phyloP scores from a whole-genome alignment of 2,888 invertebrate species.

The Heliconius aoede region DNA sequence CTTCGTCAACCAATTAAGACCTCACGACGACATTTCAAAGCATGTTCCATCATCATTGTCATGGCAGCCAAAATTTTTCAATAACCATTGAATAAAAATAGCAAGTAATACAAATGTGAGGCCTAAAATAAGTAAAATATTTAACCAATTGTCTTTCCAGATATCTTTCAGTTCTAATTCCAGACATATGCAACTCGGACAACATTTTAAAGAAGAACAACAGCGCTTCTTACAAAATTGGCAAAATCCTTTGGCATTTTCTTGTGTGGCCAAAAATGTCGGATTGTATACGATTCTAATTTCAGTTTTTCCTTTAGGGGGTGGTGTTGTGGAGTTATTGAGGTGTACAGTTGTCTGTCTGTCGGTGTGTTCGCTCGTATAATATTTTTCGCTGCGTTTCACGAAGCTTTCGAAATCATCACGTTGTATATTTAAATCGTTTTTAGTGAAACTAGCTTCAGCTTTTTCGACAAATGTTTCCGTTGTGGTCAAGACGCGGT shows the following conservation, averaged over 20 bases:
- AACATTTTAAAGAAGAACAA: conserved; percentile 71
- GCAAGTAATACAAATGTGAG: conserved; percentile 68
- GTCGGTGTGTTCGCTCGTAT: conserved; percentile 67
- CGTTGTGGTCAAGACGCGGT: conserved; percentile 72
- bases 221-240: conserved; percentile 68
- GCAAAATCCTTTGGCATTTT: conserved; percentile 63
- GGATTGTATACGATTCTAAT: conserved; percentile 79
- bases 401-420: conserved; percentile 76
- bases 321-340: conserved; percentile 54
- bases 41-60: conserved; percentile 58
- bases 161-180: conserved; percentile 66
- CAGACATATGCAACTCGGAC: conserved; percentile 67
- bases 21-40: conserved; percentile 59
- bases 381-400: conserved; percentile 78
- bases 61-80: conserved; percentile 59
- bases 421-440: conserved; percentile 59
- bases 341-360: conserved; percentile 64
- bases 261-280: conserved; percentile 65
- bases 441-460: conserved; percentile 74
- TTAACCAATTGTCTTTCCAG: conserved; percentile 77
- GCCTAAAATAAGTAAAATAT: conserved; percentile 68
- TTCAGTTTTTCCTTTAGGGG: conserved; percentile 66
- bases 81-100: conserved; percentile 66
- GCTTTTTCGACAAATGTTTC: conserved; percentile 72
- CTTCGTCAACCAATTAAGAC: background rate